Evolutionary conservation across 2,113 vertebrate species (phyloP), one percentile per base, ranked within the genome.

Genomic region (Aphyosemion australe): DNA sequence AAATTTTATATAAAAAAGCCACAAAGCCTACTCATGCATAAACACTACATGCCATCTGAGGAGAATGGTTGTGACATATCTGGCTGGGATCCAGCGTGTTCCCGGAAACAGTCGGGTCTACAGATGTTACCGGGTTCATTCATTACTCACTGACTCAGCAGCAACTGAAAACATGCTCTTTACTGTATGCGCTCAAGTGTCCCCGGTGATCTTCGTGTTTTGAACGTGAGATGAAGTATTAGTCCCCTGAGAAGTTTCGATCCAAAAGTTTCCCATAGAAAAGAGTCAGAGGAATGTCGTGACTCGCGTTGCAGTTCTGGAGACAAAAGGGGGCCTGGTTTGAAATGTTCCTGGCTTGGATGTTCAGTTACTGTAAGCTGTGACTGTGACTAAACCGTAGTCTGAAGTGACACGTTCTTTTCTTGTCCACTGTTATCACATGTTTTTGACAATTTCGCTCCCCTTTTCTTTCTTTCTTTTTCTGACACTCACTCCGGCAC

Each of bases 351-450:
- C 69, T 68, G 74, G 61, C 83, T 54, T 31, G 64, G 48, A 66
- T 74, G 73, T 66, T 80, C 72, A 65, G 67, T 74, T 76, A 85
- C 72, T 76, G 76, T 81, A 83, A 82, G 68, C 72, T 86, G 80
- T 87, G 80, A 85, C 43, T 84, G 81, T 86, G 89, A 90, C 80
- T 88, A 78, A 79, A 60, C 72, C 67, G 15, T 57, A 69, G 60
- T 87, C 83, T 71, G 45, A 57, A 77, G 78, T 74, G 81, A 84
- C 81, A 86, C 84, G 71, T 88, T 88, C 81, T 79, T 90, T 89
- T 88, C 72, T 79, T 80, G 79, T 78, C 64, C 56, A 32, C 42
- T 52, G 48, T 64, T 55, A n/a, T 61, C 66, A 82, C 82, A 85
- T 79, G 66, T 82, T 88, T 79, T 65, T 60, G 67, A 84, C 82